phyloP scores from a whole-genome alignment of 2,113 vertebrate genomes.

The Gallinago jamesoni region DNA sequence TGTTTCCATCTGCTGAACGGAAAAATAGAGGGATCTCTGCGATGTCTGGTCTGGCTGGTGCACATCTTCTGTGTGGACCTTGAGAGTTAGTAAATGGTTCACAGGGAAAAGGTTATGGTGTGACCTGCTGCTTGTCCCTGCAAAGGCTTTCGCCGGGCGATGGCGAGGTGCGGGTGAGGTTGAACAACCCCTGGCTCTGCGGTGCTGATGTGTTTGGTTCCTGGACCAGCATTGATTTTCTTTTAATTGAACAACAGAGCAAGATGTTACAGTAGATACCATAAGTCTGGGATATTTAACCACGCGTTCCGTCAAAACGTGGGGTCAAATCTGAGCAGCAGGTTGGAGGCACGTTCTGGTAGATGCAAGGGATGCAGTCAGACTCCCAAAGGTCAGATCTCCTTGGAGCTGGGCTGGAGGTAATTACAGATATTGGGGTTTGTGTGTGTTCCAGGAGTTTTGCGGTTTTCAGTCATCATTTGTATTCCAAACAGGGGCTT shows the following conservation, averaged over 20 bases:
- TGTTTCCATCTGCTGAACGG: not conserved
- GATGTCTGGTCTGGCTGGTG: not conserved
- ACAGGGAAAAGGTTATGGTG: fast-evolving
- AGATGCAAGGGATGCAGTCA: not conserved
- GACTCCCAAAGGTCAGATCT: not conserved
- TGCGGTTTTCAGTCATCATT: not conserved
- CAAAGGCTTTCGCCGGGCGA: fast-evolving
- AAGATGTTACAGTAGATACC: fast-evolving
- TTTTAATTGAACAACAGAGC: not conserved
- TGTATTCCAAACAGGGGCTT: not conserved
- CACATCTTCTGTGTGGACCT: not conserved
- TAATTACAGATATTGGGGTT: not conserved
- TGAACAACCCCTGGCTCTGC: not conserved
- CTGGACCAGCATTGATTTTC: fast-evolving
- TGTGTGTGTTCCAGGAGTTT: not conserved
- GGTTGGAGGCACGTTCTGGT: not conserved
- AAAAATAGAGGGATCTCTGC: not conserved
- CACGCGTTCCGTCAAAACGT: not conserved
- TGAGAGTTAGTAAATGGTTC: not conserved
- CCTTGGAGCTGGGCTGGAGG: not conserved
- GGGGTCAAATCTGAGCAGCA: not conserved
- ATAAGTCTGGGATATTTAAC: not conserved
- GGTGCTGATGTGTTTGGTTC: not conserved
- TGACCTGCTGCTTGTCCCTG: not conserved
- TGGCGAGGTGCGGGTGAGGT: not conserved